Evolutionary conservation across 1,140 invertebrate species (phyloP).

Genomic region (Drosophila willistoni): DNA sequence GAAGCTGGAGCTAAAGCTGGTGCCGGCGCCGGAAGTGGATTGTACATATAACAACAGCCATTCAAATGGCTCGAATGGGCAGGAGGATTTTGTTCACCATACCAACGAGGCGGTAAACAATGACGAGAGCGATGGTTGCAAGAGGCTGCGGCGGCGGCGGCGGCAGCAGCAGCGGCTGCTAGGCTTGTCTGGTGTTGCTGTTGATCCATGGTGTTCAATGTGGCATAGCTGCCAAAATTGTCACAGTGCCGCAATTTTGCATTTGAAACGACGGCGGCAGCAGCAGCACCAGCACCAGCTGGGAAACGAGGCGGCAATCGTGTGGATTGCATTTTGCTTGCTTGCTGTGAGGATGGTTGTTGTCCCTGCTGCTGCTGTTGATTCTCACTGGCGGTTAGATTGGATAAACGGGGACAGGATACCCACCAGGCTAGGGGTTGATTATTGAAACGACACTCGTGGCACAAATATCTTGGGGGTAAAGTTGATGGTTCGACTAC

Average conservation of each 20-base stretch:
- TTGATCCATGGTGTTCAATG: conserved; percentile 65
- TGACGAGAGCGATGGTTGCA: conserved; percentile 69
- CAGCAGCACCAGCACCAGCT: conserved; percentile 23
- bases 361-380: conserved; percentile 30
- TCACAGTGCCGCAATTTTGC: conserved; percentile 64
- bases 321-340: conserved; percentile 48
- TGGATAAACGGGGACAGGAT: conserved; percentile 77
- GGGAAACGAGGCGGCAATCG: conserved; percentile 52
- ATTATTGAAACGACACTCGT: conserved; percentile 78
- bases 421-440: conserved; percentile 81
- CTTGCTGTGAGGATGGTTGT: conserved; percentile 12
- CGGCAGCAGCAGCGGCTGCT: conserved; percentile 10
- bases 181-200: conserved; percentile 37
- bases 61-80: conserved; percentile 49
- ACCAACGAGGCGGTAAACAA: conserved; percentile 62
- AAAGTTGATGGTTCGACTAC: conserved; percentile 16
- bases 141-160: conserved; percentile 15
- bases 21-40: conserved; percentile 35
- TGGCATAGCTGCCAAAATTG: conserved; percentile 77
- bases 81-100: conserved; percentile 28
- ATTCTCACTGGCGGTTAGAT: conserved; percentile 37
- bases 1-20: conserved; percentile 30
- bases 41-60: conserved; percentile 73
- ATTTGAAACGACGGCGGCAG: conserved; percentile 14
- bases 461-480: conserved; percentile 65